Percentiles rank a stretch among this genome's conserved stretches.
Conservation (phyloP, 2,888 invertebrate genomes). For the Lepidonotus clava region DNA sequence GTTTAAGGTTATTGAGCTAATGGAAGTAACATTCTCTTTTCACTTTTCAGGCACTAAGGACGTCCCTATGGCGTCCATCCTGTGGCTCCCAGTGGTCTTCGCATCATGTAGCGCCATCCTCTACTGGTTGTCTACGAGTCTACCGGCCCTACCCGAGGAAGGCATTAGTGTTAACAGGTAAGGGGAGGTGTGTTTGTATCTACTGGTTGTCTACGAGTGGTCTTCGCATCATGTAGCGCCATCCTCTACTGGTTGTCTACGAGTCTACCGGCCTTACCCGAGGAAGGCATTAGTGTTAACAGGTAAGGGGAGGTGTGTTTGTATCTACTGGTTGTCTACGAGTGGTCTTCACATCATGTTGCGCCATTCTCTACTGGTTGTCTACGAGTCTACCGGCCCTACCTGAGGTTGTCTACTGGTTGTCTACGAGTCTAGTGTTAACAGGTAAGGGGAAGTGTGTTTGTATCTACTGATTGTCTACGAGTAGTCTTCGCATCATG, state of each 20-base stretch:
- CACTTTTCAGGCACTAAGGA: neutral
- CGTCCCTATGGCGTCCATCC: slow-evolving; percentile 48
- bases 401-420: neutral
- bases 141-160: slow-evolving; percentile 9
- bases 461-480: too few relatives aligned
- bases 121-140: slow-evolving; percentile 55
- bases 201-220: slow-evolving; percentile 59
- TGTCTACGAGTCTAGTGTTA: neutral
- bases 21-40: neutral
- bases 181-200: too few relatives aligned
- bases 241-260: slow-evolving; percentile 57
- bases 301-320: too few relatives aligned
- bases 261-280: slow-evolving; percentile 38
- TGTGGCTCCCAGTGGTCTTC: slow-evolving; percentile 60
- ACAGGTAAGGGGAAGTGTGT: slow-evolving; percentile 48
- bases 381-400: slow-evolving; percentile 50
- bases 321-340: too few relatives aligned
- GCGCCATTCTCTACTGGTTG: slow-evolving; percentile 54
- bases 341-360: slow-evolving; percentile 52
- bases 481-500: slow-evolving; percentile 56
- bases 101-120: slow-evolving; percentile 39
- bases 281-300: neutral
- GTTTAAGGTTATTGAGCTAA: too few relatives aligned
- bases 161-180: slow-evolving; percentile 26
- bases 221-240: slow-evolving; percentile 46